Evolutionary conservation across 1,140 invertebrate genomes (phyloP).

Genomic region (Charaxes varanes): DNA sequence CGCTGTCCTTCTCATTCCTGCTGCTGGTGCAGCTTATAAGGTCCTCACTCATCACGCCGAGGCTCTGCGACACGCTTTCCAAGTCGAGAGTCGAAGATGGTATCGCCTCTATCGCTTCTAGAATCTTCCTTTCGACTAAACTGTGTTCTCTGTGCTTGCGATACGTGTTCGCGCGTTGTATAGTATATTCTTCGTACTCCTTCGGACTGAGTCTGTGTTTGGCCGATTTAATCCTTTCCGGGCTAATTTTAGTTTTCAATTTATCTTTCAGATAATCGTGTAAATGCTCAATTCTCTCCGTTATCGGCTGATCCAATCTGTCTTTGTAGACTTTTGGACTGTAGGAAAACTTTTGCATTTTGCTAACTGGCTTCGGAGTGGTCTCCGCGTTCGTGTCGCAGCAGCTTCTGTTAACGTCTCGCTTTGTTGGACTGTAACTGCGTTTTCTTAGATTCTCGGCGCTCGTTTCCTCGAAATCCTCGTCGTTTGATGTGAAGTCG

Average conservation of each 20-base stretch:
- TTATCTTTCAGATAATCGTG: too few relatives aligned
- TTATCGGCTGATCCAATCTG: too few relatives aligned
- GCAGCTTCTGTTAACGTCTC: slow-evolving; percentile 18
- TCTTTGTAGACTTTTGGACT: slow-evolving; percentile 23
- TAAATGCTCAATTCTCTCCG: too few relatives aligned
- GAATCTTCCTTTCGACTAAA: too few relatives aligned
- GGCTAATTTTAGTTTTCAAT: slow-evolving; percentile 5
- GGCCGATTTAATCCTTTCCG: slow-evolving; percentile 5
- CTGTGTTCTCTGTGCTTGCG: too few relatives aligned
- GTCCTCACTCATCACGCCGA: too few relatives aligned
- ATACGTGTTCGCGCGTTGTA: too few relatives aligned
- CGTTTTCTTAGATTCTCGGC: slow-evolving; percentile 33
- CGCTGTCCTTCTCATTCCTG: slow-evolving; percentile 8
- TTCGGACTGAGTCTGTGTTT: slow-evolving; percentile 10
- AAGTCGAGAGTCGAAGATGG: too few relatives aligned
- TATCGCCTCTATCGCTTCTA: too few relatives aligned
- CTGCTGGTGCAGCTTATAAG: slow-evolving; percentile 5
- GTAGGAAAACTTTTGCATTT: slow-evolving; percentile 46
- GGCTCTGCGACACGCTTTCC: too few relatives aligned
- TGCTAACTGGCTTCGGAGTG: slow-evolving; percentile 45
- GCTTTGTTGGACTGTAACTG: slow-evolving; percentile 29
- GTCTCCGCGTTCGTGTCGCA: slow-evolving; percentile 16
- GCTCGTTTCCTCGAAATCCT: slow-evolving; percentile 10
- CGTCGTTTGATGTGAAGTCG: slow-evolving; percentile 27
- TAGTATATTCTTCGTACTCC: too few relatives aligned